Percentiles rank a stretch among this genome's conserved stretches.
Conservation (phyloP, 2,888 invertebrate genomes). For the Drosophila stalkeri region DNA sequence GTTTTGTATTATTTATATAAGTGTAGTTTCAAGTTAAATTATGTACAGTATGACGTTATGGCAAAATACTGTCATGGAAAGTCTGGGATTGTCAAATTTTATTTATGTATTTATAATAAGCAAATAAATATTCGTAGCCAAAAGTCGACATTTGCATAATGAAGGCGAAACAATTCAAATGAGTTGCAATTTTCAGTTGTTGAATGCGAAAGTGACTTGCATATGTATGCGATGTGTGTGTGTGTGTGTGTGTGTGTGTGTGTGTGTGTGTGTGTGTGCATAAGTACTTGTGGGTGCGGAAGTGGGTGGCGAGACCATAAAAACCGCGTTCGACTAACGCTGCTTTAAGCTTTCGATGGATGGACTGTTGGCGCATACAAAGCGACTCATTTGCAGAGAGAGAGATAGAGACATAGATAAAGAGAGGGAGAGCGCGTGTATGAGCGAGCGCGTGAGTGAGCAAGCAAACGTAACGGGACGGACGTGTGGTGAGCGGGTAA, state of each 20-base stretch:
- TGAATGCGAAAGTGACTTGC: conserved; percentile 59
- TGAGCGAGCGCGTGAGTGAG: neutral
- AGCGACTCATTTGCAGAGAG: conserved; percentile 66
- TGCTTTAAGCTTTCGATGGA: conserved; percentile 46
- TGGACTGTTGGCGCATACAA: conserved; percentile 71
- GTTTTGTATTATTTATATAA: neutral
- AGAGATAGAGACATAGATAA: neutral
- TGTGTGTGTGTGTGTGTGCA: conserved; percentile 1
- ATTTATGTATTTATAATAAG: conserved; percentile 72
- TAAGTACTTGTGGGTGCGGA: conserved; percentile 55
- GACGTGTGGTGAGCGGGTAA: conserved; percentile 14
- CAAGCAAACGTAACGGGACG: neutral
- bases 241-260: conserved; percentile 8
- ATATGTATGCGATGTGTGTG: conserved; percentile 3
- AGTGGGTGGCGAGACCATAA: conserved; percentile 60
- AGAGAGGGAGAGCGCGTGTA: neutral
- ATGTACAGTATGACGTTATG: conserved; percentile 7
- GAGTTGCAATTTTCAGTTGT: conserved; percentile 68
- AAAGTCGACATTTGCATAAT: conserved; percentile 69
- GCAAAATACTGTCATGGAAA: conserved; percentile 29
- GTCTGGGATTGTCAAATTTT: conserved; percentile 27
- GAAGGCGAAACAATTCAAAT: conserved; percentile 71
- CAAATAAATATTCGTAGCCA: conserved; percentile 71
- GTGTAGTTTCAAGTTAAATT: neutral
- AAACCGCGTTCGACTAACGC: conserved; percentile 37